phyloP scores from a whole-genome alignment of 2,888 invertebrate genomes.

The Crossocerus cetratus region DNA sequence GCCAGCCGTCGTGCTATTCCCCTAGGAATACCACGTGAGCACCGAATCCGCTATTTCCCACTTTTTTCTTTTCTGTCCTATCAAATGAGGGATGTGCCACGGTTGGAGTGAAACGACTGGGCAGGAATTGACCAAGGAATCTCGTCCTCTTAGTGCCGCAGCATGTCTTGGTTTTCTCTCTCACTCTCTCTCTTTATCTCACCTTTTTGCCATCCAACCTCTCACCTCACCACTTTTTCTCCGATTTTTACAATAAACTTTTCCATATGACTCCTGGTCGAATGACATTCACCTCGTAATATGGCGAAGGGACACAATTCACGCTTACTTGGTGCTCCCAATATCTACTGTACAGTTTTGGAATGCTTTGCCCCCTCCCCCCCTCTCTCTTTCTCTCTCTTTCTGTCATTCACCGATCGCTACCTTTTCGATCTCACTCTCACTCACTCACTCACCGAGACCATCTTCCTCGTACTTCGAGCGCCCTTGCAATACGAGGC shows the following conservation, averaged over 20 bases:
- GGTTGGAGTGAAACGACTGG: neutral
- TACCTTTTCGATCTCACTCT: conserved; percentile 1
- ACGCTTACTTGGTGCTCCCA: conserved; percentile 5
- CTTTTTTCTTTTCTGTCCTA: neutral
- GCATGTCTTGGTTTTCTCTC: conserved; percentile 51
- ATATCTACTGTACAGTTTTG: conserved; percentile 19
- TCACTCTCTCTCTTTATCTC: conserved; percentile 10
- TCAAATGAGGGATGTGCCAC: too few relatives aligned
- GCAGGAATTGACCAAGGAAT: conserved; percentile 41
- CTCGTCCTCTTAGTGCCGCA: conserved; percentile 31
- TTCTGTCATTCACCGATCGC: neutral
- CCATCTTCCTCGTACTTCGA: neutral
- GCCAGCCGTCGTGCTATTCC: neutral
- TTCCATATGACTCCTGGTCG: too few relatives aligned
- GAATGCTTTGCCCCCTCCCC: conserved; percentile 6
- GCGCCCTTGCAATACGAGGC: neutral
- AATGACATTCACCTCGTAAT: neutral
- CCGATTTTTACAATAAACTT: too few relatives aligned
- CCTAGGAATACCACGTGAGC: neutral
- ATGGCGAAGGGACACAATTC: neutral
- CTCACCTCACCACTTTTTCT: too few relatives aligned
- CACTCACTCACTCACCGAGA: neutral
- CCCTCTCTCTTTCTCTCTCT: neutral
- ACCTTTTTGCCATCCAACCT: neutral
- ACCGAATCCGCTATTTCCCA: neutral